Conservation (phyloP, 2,888 invertebrate genomes). For the Drosophila algonquin region DNA sequence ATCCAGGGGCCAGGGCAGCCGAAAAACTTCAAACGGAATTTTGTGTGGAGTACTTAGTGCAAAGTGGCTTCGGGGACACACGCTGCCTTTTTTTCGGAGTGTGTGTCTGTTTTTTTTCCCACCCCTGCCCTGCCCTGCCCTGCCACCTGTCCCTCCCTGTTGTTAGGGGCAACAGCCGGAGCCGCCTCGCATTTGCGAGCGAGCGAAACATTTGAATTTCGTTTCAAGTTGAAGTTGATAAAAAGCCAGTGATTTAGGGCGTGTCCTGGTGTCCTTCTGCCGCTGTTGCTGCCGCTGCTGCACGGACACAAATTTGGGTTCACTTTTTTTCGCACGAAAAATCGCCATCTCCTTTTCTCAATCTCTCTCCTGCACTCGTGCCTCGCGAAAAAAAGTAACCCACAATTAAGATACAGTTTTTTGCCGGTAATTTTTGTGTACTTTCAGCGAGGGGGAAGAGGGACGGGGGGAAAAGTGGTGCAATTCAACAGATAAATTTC, state of each 20-base stretch:
- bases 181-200: conserved; percentile 19
- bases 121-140: not conserved
- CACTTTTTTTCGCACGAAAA: conserved; percentile 26
- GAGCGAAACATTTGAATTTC: conserved; percentile 71
- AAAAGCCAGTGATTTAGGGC: conserved; percentile 69
- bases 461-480: not conserved
- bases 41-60: conserved; percentile 74
- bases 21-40: conserved; percentile 75
- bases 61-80: conserved; percentile 67
- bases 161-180: conserved; percentile 46
- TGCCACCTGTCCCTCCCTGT: conserved; percentile 8
- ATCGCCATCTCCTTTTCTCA: conserved; percentile 3
- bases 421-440: conserved; percentile 46
- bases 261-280: conserved; percentile 34
- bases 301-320: conserved; percentile 40
- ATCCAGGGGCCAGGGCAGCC: conserved; percentile 39
- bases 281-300: conserved; percentile 14
- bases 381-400: conserved; percentile 31
- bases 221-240: conserved; percentile 71
- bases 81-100: conserved; percentile 32
- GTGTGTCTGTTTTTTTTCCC: conserved; percentile 13
- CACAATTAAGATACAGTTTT: conserved; percentile 50
- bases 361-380: not conserved
- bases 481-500: conserved; percentile 10
- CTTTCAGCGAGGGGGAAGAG: conserved; percentile 9